Conservation (phyloP, 2,113 vertebrate species). For the Ceratotherium simum region DNA sequence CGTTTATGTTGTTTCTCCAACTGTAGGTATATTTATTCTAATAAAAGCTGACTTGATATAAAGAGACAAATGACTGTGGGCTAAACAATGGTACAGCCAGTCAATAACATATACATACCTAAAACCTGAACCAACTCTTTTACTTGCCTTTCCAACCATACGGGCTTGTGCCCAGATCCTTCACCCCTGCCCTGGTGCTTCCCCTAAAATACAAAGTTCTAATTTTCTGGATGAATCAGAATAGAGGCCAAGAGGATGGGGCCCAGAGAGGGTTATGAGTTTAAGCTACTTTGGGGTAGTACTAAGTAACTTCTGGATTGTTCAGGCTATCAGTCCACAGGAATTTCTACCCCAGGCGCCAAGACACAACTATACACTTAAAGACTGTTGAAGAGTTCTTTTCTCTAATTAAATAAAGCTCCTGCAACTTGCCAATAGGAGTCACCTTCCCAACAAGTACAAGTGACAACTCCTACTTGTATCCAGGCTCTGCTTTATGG, state of each 20-base stretch:
- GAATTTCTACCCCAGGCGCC: neutral
- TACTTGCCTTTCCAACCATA: neutral
- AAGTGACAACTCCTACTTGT: neutral
- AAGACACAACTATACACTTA: neutral
- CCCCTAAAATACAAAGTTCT: neutral
- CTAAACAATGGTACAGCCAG: neutral
- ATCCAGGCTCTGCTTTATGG: neutral
- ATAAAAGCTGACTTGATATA: neutral
- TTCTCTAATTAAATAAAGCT: slow-evolving; percentile 12
- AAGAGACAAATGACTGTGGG: neutral
- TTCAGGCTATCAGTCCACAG: neutral
- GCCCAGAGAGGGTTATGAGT: neutral
- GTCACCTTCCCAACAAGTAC: neutral
- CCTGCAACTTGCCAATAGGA: neutral
- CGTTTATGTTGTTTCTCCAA: neutral
- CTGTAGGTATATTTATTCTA: neutral
- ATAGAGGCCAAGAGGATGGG: neutral
- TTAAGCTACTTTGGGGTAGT: neutral
- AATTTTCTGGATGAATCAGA: slow-evolving; percentile 18
- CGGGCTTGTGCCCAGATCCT: neutral
- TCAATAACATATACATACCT: neutral
- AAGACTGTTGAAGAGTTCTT: neutral
- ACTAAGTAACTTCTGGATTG: neutral
- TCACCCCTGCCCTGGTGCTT: neutral
- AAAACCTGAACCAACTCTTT: neutral